Evolutionary conservation across 2,113 vertebrate species (phyloP).

Genomic region (Calyptommatus sinebrachiatus): DNA sequence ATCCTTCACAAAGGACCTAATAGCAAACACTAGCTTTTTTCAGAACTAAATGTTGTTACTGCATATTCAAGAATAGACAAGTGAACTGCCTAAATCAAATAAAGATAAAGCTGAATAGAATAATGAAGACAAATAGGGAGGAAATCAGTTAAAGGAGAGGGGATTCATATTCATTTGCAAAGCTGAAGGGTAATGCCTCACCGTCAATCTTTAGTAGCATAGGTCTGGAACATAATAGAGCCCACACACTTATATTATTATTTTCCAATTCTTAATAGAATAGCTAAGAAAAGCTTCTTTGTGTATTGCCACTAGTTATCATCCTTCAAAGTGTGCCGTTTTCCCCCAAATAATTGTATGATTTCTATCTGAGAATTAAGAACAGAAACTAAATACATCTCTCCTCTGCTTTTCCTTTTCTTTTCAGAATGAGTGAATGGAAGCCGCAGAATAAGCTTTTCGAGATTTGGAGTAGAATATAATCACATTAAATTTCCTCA

Average conservation of each 20-base stretch:
- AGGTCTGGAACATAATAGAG: not conserved
- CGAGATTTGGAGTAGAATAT: constrained; percentile 43
- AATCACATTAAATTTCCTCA: constrained; percentile 55
- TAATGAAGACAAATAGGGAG: not conserved
- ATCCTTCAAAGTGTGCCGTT: constrained; percentile 29
- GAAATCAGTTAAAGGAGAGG: constrained; percentile 28
- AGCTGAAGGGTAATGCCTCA: not conserved
- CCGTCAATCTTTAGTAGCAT: not conserved
- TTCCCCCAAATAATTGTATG: constrained; percentile 32
- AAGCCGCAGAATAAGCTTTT: constrained; percentile 54
- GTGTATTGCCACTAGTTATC: constrained; percentile 31
- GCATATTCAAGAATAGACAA: not conserved
- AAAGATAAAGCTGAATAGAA: constrained; percentile 12
- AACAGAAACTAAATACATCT: constrained; percentile 42
- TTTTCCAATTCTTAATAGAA: constrained; percentile 41
- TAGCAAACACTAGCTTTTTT: not conserved
- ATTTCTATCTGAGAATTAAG: constrained; percentile 57
- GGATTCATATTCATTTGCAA: constrained; percentile 16
- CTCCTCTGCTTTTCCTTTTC: not conserved
- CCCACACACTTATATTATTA: not conserved
- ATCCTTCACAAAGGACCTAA: not conserved
- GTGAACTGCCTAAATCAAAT: constrained; percentile 12
- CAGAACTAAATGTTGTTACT: not conserved
- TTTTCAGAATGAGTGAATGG: constrained; percentile 43
- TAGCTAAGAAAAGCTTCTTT: constrained; percentile 30